These are phyloP conservation scores for Amblyjoppa fuscipennis DNA, from an alignment of 2,888 invertebrate species.

Conservation along the genomic window DNA sequence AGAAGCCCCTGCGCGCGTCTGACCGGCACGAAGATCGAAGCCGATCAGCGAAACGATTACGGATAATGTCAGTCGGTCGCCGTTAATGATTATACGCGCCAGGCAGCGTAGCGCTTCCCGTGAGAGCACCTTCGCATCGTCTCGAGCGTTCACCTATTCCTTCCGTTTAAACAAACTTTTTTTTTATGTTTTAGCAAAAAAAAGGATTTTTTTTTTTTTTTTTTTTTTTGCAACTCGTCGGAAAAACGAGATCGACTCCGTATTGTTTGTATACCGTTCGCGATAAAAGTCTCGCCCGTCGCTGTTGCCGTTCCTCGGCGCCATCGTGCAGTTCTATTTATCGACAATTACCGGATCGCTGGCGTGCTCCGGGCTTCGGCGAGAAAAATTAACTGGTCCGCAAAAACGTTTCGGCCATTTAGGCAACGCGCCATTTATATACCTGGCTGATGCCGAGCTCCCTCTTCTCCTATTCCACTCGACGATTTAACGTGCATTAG, in stretches of 20 bases:
- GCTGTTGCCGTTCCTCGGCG: slow-evolving; percentile 48
- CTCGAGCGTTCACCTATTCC: slow-evolving; percentile 46
- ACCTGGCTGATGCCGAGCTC: slow-evolving; percentile 65
- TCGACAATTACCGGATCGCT: slow-evolving; percentile 11
- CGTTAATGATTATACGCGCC: slow-evolving; percentile 79
- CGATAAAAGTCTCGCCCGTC: slow-evolving; percentile 9
- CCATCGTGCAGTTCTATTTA: slow-evolving; percentile 52
- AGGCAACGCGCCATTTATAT: slow-evolving; percentile 77
- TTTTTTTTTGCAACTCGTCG: not conserved
- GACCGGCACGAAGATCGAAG: slow-evolving; percentile 67
- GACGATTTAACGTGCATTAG: slow-evolving; percentile 76
- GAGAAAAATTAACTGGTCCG: slow-evolving; percentile 73
- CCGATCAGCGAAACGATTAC: slow-evolving; percentile 75
- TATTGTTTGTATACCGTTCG: not conserved
- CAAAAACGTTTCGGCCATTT: slow-evolving; percentile 74
- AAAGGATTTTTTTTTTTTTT: not conserved
- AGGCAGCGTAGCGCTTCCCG: slow-evolving; percentile 37
- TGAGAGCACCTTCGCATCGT: slow-evolving; percentile 66
- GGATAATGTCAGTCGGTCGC: slow-evolving; percentile 83
- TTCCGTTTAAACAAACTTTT: slow-evolving; percentile 26
- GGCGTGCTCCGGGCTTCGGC: slow-evolving; percentile 21
- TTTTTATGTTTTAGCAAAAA: slow-evolving; percentile 48
- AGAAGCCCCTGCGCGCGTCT: slow-evolving; percentile 66
- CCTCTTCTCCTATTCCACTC: slow-evolving; percentile 54
- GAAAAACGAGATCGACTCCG: slow-evolving; percentile 4